These are phyloP conservation scores for Chelmon rostratus DNA, from an alignment of 2,797 vertebrate genomes.

Conservation along the genomic window DNA sequence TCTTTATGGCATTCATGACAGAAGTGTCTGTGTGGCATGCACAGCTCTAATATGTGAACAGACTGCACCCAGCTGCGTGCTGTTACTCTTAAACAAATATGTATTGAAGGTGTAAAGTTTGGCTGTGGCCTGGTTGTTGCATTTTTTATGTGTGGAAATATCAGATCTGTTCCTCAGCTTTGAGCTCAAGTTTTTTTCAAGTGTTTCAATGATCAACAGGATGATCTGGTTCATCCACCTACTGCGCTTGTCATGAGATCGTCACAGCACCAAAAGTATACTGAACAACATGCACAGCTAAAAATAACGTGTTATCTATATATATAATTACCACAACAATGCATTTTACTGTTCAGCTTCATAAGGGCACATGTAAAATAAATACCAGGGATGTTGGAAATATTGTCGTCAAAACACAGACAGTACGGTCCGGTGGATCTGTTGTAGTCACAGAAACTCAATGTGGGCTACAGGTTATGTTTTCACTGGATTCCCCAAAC, in stretches of 20 bases:
- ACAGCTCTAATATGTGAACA: background rate
- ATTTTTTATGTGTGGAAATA: background rate
- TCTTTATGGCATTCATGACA: background rate
- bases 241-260: background rate
- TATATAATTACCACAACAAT: background rate
- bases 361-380: background rate
- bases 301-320: background rate
- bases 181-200: background rate
- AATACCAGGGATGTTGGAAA: background rate
- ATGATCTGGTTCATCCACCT: constrained; percentile 10
- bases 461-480: constrained; percentile 6
- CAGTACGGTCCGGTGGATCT: constrained; percentile 5
- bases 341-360: background rate
- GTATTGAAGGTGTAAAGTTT: constrained; percentile 21
- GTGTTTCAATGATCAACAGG: constrained; percentile 10
- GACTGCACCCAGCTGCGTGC: background rate
- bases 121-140: background rate
- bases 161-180: background rate
- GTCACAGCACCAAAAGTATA: background rate
- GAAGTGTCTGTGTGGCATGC: background rate
- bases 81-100: constrained; percentile 8
- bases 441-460: constrained; percentile 38
- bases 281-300: background rate
- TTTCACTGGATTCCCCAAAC: constrained; percentile 54
- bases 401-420: constrained; percentile 41